Evolutionary conservation across 1,140 invertebrate genomes (phyloP).

Genomic region (Hyphantria cunea): DNA sequence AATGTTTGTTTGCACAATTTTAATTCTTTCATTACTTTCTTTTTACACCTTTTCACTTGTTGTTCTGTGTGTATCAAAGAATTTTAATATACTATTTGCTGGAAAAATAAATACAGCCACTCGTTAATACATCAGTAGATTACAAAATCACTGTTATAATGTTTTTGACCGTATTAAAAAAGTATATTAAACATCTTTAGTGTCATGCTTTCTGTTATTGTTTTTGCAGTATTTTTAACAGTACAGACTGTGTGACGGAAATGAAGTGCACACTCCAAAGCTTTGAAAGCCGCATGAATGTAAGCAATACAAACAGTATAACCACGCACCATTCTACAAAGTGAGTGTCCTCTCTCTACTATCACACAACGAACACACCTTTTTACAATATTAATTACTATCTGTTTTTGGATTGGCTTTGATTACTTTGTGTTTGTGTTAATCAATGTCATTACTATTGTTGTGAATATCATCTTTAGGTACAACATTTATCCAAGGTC

Average conservation of each 20-base stretch:
- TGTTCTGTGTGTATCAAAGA: conserved; percentile 22
- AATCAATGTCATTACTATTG: too few species aligned
- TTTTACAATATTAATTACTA: neutral
- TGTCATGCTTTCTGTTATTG: conserved; percentile 71
- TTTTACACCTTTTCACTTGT: conserved; percentile 26
- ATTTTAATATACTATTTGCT: conserved; percentile 29
- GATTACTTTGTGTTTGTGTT: neutral
- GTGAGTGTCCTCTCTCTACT: conserved; percentile 62
- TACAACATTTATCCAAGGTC: too few species aligned
- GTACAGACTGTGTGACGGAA: conserved; percentile 78
- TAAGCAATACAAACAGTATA: conserved; percentile 70
- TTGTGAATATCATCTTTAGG: too few species aligned
- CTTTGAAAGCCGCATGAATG: conserved; percentile 77
- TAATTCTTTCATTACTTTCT: conserved; percentile 26
- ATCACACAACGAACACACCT: conserved; percentile 8
- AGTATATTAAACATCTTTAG: conserved; percentile 35
- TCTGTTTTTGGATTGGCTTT: neutral
- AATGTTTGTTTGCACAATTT: conserved; percentile 37
- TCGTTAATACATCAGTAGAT: too few species aligned
- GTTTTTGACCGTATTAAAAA: neutral
- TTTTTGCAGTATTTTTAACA: conserved; percentile 80
- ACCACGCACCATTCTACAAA: conserved; percentile 65
- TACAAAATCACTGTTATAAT: too few species aligned
- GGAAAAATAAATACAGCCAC: too few species aligned
- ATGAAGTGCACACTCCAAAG: conserved; percentile 73